A percentile compares a stretch with the other conserved stretches of the same genome.
phyloP scores from a whole-genome alignment of 2,797 vertebrate genomes.

The Lateolabrax maculatus region DNA sequence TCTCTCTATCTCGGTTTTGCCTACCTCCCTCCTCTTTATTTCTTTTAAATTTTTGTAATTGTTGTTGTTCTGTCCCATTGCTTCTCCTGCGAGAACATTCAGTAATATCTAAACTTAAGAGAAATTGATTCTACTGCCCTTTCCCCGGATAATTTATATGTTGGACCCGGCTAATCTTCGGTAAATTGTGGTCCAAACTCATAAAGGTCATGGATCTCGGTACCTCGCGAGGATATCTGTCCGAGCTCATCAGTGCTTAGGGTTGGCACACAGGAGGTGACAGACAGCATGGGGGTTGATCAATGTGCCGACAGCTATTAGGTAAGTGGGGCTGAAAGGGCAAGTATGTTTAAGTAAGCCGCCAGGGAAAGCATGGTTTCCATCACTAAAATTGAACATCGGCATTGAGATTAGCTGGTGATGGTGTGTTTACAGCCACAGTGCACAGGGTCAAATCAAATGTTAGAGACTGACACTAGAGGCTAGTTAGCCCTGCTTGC shows the following conservation, averaged over 20 bases:
- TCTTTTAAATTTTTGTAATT: slow-evolving; percentile 57
- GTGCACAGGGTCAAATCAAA: slow-evolving; percentile 27
- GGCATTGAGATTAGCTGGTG: slow-evolving; percentile 43
- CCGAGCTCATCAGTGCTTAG: slow-evolving; percentile 77
- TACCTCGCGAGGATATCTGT: slow-evolving; percentile 71
- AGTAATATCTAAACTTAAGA: slow-evolving; percentile 64
- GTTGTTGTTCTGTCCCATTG: slow-evolving; percentile 65
- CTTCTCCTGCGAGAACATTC: slow-evolving; percentile 44
- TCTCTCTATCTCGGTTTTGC: slow-evolving; percentile 3
- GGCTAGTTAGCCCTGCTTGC: not conserved
- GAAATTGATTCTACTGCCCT: slow-evolving; percentile 81
- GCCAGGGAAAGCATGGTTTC: slow-evolving; percentile 57
- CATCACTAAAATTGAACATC: slow-evolving; percentile 59
- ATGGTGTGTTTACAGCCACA: slow-evolving; percentile 36
- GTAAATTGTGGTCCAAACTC: slow-evolving; percentile 77
- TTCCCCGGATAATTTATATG: slow-evolving; percentile 81
- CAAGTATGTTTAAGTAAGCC: slow-evolving; percentile 76
- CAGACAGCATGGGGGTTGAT: slow-evolving; percentile 86
- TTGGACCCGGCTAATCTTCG: slow-evolving; percentile 72
- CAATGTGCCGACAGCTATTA: slow-evolving; percentile 86
- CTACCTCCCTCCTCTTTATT: slow-evolving; percentile 36
- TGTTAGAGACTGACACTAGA: not conserved
- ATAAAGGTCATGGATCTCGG: slow-evolving; percentile 79
- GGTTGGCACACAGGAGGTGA: slow-evolving; percentile 76
- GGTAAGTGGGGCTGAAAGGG: slow-evolving; percentile 88